phyloP scores from a whole-genome alignment of 2,113 vertebrate species.

The Piprites chloris region DNA sequence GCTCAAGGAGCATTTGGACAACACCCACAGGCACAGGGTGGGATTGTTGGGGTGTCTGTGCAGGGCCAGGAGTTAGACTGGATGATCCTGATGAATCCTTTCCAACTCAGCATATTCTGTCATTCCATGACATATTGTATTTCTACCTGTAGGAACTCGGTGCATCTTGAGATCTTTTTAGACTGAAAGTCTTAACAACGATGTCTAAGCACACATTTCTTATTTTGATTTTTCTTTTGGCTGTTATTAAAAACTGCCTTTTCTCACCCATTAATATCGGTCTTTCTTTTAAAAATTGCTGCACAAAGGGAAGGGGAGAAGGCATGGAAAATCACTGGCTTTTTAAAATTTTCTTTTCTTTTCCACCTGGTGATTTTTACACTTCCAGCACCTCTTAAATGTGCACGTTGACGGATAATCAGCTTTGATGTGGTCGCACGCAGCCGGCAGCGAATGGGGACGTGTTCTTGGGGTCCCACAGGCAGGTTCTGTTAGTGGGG shows the following conservation, averaged over 20 bases:
- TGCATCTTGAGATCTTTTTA: neutral
- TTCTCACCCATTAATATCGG: neutral
- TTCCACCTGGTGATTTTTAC: neutral
- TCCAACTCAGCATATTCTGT: neutral
- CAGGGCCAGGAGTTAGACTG: neutral
- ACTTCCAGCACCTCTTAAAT: neutral
- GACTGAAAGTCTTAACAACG: neutral
- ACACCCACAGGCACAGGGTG: accelerated
- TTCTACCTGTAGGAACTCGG: neutral
- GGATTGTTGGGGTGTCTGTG: neutral
- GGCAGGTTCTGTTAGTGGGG: neutral
- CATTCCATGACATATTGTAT: neutral
- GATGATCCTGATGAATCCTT: neutral
- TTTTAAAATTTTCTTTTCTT: neutral
- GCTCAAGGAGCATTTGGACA: neutral
- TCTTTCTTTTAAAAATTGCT: neutral
- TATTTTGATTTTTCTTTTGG: neutral
- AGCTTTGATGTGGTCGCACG: neutral
- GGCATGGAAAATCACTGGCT: neutral
- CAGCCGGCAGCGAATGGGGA: neutral
- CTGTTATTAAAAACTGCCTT: neutral
- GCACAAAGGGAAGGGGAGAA: neutral
- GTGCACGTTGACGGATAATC: accelerated
- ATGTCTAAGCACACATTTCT: neutral
- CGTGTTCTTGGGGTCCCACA: neutral